phyloP scores from a whole-genome alignment of 35 echinoderm and acorn worm genomes.

The Eucidaris tribuloides region DNA sequence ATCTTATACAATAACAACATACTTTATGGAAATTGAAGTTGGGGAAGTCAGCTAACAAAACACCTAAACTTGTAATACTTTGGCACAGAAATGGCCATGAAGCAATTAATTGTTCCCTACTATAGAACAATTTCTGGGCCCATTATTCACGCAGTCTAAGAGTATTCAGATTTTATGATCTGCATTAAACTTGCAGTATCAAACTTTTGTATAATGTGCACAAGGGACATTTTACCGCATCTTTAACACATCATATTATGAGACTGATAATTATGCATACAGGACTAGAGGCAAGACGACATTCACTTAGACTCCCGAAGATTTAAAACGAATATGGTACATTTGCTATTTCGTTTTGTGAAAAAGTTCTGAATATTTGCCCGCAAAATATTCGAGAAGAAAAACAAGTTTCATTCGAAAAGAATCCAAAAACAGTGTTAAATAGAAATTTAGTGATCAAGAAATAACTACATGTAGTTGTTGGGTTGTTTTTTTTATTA shows the following conservation, averaged over 20 bases:
- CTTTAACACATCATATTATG: slow-evolving; percentile 10
- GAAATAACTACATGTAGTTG: not conserved
- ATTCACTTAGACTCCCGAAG: not conserved
- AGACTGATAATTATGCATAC: not conserved
- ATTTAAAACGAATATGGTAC: not conserved
- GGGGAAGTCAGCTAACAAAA: no score
- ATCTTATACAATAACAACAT: no score
- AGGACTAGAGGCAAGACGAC: not conserved
- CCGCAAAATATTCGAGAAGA: slow-evolving; percentile 11
- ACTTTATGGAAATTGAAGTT: no score
- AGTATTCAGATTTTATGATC: not conserved
- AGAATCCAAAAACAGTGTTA: no score
- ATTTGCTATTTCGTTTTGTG: not conserved
- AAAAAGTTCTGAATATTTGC: not conserved
- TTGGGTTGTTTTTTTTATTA: no score
- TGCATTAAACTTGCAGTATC: slow-evolving; percentile 12
- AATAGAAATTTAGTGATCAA: not conserved
- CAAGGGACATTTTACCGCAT: not conserved
- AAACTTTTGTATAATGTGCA: not conserved
- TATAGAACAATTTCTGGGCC: slow-evolving; percentile 4
- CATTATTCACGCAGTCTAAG: not conserved
- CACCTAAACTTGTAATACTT: not conserved
- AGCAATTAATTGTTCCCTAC: not conserved
- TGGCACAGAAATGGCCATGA: slow-evolving; percentile 9
- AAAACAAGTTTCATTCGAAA: slow-evolving; percentile 24